Conservation (phyloP, 2,797 vertebrate species). For the Myoxocephalus aenaeus region DNA sequence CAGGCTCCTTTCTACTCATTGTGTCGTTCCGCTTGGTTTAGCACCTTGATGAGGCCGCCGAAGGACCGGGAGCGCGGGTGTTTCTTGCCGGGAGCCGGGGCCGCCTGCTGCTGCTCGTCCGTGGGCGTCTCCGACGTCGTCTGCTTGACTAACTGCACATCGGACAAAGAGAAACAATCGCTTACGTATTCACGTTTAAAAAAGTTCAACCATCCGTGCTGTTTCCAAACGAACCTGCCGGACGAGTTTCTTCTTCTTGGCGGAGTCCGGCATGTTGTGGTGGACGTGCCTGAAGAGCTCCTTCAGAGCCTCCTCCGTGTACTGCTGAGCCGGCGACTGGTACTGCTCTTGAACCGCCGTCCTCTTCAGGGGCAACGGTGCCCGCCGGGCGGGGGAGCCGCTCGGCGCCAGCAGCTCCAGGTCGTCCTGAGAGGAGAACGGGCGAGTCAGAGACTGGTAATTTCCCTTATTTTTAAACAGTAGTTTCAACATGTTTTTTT, state of each 20-base stretch:
- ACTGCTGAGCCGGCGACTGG: constrained; percentile 86
- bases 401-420: constrained; percentile 84
- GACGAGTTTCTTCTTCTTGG: constrained; percentile 97
- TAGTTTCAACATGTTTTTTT: no score
- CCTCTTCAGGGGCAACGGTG: constrained; percentile 69
- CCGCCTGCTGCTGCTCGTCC: constrained; percentile 55
- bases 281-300: constrained; percentile 94
- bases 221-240: constrained; percentile 93
- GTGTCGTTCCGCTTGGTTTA: not conserved
- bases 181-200: not conserved
- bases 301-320: constrained; percentile 92
- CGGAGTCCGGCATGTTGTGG: constrained; percentile 94
- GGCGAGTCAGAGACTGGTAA: not conserved
- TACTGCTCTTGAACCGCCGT: constrained; percentile 77
- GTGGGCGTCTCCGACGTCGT: constrained; percentile 82
- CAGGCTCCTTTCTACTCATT: no score
- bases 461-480: no score
- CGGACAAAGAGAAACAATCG: not conserved
- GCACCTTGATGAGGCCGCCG: constrained; percentile 96
- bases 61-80: constrained; percentile 93
- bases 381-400: constrained; percentile 41
- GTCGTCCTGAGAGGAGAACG: constrained; percentile 86
- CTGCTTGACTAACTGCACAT: constrained; percentile 90
- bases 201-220: no score
- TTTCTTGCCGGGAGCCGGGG: constrained; percentile 82